A percentile compares a stretch with the other conserved stretches of the same genome.
phyloP scores from a whole-genome alignment of 2,113 vertebrate species.

The Romanogobio albipinnatus region DNA sequence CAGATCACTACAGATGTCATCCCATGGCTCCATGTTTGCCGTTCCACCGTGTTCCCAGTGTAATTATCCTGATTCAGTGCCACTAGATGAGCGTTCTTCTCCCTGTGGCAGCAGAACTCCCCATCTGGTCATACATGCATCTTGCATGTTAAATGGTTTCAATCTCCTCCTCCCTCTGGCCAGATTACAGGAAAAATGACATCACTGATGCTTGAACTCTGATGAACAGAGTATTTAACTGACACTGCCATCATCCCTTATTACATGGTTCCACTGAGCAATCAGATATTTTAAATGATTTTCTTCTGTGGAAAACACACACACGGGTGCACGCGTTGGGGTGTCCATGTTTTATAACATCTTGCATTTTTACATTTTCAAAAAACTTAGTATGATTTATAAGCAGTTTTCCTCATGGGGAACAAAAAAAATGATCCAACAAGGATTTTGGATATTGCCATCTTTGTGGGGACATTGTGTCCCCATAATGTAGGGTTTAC shows the following conservation, averaged over 20 bases:
- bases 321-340: too few species aligned
- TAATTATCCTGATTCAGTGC: constrained; percentile 64
- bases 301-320: not conserved
- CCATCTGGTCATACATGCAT: constrained; percentile 58
- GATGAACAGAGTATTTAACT: constrained; percentile 1
- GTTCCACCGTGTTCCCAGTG: constrained; percentile 58
- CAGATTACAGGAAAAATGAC: constrained; percentile 41
- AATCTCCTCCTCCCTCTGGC: constrained; percentile 28
- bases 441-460: too few species aligned
- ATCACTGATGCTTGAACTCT: not conserved
- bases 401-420: too few species aligned
- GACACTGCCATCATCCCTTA: constrained; percentile 1
- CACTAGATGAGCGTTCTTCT: constrained; percentile 42
- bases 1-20: constrained; percentile 60
- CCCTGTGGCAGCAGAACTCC: constrained; percentile 47
- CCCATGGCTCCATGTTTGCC: constrained; percentile 57
- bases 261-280: not conserved
- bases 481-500: too few species aligned
- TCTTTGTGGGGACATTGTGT: too few species aligned
- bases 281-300: not conserved
- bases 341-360: too few species aligned
- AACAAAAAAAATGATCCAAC: too few species aligned
- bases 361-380: too few species aligned
- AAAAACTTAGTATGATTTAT: too few species aligned
- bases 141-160: constrained; percentile 52